Evolutionary conservation across 92 coral and sea anemone genomes (phyloP).

Genomic region (Virgularia gustaviana): DNA sequence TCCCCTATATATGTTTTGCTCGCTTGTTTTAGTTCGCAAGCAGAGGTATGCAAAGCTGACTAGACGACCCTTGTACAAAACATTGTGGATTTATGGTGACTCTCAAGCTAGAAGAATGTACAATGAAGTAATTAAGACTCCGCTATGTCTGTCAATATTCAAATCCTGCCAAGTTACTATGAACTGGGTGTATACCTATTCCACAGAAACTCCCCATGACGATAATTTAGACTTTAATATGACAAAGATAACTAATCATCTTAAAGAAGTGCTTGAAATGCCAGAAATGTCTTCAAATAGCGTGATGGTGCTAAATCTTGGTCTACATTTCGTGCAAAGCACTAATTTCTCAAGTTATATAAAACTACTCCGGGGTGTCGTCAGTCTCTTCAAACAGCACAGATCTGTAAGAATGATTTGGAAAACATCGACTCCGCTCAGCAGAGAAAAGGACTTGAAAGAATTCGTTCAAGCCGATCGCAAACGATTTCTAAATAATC

Average conservation of each 20-base stretch:
- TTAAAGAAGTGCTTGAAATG: conserved; percentile 50
- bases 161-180: conserved; percentile 66
- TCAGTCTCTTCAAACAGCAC: conserved; percentile 49
- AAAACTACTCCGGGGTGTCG: conserved; percentile 53
- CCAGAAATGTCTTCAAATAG: conserved; percentile 76
- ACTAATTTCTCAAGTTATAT: conserved; percentile 59
- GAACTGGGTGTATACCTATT: conserved; percentile 79
- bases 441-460: conserved; percentile 77
- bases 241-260: conserved; percentile 48
- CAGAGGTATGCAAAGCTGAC: too few species aligned
- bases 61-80: conserved; percentile 36
- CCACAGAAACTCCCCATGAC: conserved; percentile 51
- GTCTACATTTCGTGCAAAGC: conserved; percentile 69
- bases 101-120: conserved; percentile 82
- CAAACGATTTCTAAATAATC: conserved; percentile 66
- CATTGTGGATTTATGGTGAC: conserved; percentile 79
- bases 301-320: conserved; percentile 73
- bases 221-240: conserved; percentile 71
- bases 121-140: conserved; percentile 47
- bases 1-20: too few species aligned
- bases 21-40: background rate
- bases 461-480: conserved; percentile 60
- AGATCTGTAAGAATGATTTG: conserved; percentile 63
- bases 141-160: conserved; percentile 67
- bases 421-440: conserved; percentile 81